Percentiles rank a stretch among this genome's conserved stretches.
Evolutionary conservation across 2,888 invertebrate species (phyloP).

Genomic region (Aleiodes leptofemur): DNA sequence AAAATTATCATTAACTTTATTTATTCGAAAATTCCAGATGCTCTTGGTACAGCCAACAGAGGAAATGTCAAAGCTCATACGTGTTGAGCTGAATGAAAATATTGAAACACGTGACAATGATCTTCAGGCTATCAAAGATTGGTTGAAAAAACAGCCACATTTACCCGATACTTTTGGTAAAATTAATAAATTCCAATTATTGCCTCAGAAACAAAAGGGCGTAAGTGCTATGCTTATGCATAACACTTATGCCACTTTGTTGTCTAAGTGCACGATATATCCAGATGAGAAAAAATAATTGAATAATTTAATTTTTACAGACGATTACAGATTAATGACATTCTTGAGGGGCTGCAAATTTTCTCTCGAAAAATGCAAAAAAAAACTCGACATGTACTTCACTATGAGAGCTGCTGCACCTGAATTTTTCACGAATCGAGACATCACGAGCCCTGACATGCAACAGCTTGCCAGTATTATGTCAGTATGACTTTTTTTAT

Average conservation of each 20-base stretch:
- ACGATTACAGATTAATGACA: constrained; percentile 87
- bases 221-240: too few species aligned
- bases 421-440: constrained; percentile 88
- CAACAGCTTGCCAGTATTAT: constrained; percentile 82
- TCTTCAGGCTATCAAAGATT: constrained; percentile 79
- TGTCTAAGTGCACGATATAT: too few species aligned
- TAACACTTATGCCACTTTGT: too few species aligned
- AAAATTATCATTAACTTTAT: not conserved
- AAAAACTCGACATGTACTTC: constrained; percentile 91
- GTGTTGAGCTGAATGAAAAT: constrained; percentile 83
- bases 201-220: too few species aligned
- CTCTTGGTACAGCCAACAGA: constrained; percentile 82
- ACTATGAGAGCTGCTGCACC: constrained; percentile 90
- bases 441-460: constrained; percentile 84
- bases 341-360: constrained; percentile 92
- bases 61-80: constrained; percentile 82
- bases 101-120: constrained; percentile 78
- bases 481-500: constrained; percentile 78
- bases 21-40: constrained; percentile 71
- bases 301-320: constrained; percentile 73
- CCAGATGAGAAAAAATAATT: not conserved
- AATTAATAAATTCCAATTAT: not conserved
- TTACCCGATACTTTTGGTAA: constrained; percentile 75
- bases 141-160: constrained; percentile 82
- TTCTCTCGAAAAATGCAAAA: constrained; percentile 89